A percentile compares a stretch with the other conserved stretches of the same genome.
phyloP scores from a whole-genome alignment of 2,888 invertebrate species.

The Diarsia dahlii region DNA sequence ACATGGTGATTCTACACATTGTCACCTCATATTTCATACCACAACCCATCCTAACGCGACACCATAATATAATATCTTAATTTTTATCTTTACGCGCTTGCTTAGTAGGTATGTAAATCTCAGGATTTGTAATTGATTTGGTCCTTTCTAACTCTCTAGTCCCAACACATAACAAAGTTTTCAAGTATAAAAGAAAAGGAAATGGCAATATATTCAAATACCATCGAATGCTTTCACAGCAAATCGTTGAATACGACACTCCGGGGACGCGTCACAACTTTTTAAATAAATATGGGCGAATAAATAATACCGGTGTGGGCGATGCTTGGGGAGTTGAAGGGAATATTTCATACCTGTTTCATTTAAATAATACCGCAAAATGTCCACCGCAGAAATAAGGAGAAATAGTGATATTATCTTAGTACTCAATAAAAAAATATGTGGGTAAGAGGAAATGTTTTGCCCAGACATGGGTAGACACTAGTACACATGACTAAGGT shows the following conservation, averaged over 20 bases:
- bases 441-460: not conserved
- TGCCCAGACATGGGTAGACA: not conserved
- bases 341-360: constrained; percentile 64
- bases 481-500: not conserved
- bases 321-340: constrained; percentile 66
- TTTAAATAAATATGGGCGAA: constrained; percentile 78
- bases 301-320: constrained; percentile 72
- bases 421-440: constrained; percentile 8
- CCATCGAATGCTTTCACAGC: constrained; percentile 74
- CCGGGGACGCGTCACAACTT: constrained; percentile 77
- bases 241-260: constrained; percentile 76
- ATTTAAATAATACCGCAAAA: constrained; percentile 53
- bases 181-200: constrained; percentile 64
- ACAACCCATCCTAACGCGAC: not conserved
- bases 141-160: not conserved
- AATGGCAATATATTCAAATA: constrained; percentile 70
- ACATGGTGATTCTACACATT: too few species aligned
- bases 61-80: not conserved
- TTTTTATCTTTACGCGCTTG: not conserved
- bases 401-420: constrained; percentile 26
- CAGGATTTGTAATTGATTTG: not conserved
- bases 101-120: not conserved
- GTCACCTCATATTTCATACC: too few species aligned
- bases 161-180: constrained; percentile 38
- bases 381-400: constrained; percentile 25